Base-by-base conservation (phyloP, 2,888 invertebrate genomes). In the Andricus quercusramuli region DNA sequence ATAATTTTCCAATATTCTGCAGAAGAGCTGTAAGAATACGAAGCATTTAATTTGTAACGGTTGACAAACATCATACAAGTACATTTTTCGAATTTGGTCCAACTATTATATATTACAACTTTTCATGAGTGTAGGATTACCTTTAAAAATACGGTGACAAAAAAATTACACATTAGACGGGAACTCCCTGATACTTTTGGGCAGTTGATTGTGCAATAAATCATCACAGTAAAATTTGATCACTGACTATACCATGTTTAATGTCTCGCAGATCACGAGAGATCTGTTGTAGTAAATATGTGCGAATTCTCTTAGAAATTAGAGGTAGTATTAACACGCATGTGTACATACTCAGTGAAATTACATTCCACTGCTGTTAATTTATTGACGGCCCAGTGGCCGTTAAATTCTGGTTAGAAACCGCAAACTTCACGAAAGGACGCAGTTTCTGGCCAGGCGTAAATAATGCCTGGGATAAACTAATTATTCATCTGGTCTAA, bases 401-500 rank as follows among this genome's bases (percentile, higher is more conserved):
- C 70, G 51, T 70, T 70, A 51, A 70, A 70, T 29, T 25, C 51
- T 51, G 8, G 51, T 70, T 22, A 70, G 70, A 70, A 68, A 70
- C 70, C 70, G 29, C 70, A 70, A 70, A 70, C 70, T 70, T 29
- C 20, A 47, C 22, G 51, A 8, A 70, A 51, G 29, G 47, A 44
- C 70, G 29, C 29, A 70, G 51, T 70, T 70, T 70, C 47, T 51
- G 17, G 20, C 51, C 25, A 47, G 70, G 51, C 70, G 51, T 29
- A 51, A 70, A 70, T 70, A 70, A 70, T 70, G 56, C 20, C 25
- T 9, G n/a, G 47, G 44, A 70, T 70, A 70, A 70, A 70, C 51
- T 70, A 29, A 70, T 70, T 70, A 70, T 70, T 70, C 70, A 51
- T 20, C 29, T 70, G 17, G 47, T 51, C 51, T 70, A 70, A 70